Evolutionary conservation across 1,140 invertebrate species (phyloP), one percentile per base, ranked within the genome.

Genomic region (Drosophila saltans): DNA sequence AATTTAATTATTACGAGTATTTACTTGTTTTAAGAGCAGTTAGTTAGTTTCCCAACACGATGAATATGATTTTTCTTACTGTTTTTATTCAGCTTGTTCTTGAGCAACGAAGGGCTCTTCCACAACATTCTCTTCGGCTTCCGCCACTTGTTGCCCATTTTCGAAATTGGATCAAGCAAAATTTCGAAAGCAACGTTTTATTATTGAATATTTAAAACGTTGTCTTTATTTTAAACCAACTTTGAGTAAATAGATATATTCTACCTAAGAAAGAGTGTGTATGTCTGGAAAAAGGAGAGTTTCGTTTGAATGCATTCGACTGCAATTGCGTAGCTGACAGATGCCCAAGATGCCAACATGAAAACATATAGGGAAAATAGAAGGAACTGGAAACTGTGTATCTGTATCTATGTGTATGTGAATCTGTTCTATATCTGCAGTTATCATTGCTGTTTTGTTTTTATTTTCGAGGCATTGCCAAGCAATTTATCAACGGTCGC

Each of bases 301-400:
- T 57, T 67, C 43, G 74, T 67, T 68, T 56, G 43, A 77, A 69
- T 81, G 61, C 71, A 59, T 72, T 78, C 41, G 36, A 52, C 39
- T 76, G 78, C 72, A 83, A 82, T 69, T 76, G 66, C 72, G 76
- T 82, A 76, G 72, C 81, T 85, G 78, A 78, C 81, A 85, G 74
- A 78, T 85, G 71, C 60, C 74, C 55, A 76, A 66, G 75, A 52
- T 62, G 41, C 65, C 62, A 74, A 64, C 66, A 59, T 61, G 40
- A 59, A 39, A 39, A 33, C 30, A 63, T 63, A 69, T 59, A 55
- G 40, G 70, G 45, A 16, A 56, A 60, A 40, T 28, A 24, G 11
- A 24, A 65, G 21, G 30, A 30, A 36, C 36, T 36, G 6, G 33
- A 36, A 36, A 36, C 6, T 36, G 33, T 36, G 33, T 36, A 36